Conservation (phyloP, 2,888 invertebrate species). For the Orchesellides sinensis region DNA sequence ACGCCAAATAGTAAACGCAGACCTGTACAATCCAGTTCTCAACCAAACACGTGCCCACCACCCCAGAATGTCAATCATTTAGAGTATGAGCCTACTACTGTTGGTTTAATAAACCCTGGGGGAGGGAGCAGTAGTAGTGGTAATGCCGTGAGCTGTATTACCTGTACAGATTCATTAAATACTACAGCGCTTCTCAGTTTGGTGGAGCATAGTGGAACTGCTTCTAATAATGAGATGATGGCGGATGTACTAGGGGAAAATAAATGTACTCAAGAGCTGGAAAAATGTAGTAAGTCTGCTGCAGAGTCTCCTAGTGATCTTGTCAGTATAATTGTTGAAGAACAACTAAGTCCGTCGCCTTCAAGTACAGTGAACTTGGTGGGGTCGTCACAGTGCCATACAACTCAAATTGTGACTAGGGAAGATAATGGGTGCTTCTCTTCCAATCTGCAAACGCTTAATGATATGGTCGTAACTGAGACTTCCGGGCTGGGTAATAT, state of each 20-base stretch:
- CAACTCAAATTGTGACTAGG: neutral
- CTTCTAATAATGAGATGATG: neutral
- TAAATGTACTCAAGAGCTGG: neutral
- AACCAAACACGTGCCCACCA: neutral
- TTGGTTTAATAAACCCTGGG: neutral
- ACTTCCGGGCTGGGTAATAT: neutral
- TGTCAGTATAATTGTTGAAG: slow-evolving; percentile 62
- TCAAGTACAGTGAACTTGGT: neutral
- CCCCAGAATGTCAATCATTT: neutral
- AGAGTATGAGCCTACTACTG: neutral
- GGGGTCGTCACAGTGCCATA: neutral
- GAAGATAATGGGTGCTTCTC: no score
- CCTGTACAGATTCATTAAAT: neutral
- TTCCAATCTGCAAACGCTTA: neutral
- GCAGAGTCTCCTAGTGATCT: slow-evolving; percentile 62
- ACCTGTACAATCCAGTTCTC: neutral
- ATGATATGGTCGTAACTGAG: neutral
- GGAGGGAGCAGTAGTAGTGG: neutral
- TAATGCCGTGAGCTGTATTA: neutral
- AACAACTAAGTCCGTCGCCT: slow-evolving; percentile 46
- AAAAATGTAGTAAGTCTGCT: neutral
- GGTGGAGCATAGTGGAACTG: neutral
- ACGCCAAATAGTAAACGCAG: neutral
- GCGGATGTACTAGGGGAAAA: neutral
- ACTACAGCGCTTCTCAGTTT: neutral